Evolutionary conservation across 1,140 invertebrate species (phyloP), one percentile per base, ranked within the genome.

Genomic region (Holotrichia oblita): DNA sequence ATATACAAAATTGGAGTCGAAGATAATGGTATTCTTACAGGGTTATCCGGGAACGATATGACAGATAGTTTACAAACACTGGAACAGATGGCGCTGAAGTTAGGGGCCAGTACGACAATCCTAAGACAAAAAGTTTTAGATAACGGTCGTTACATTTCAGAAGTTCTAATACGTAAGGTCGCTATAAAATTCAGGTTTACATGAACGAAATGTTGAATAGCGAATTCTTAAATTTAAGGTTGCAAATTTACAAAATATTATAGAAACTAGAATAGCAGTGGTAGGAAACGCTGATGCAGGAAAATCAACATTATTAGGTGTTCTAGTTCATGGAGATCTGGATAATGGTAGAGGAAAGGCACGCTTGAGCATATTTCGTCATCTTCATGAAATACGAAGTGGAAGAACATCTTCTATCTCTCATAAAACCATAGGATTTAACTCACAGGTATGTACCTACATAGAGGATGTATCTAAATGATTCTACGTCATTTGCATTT

Each of bases 1-100:
- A 96, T 99, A 81, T 99, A 99, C 89, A 96, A 98, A 89, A 96
- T 99, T 73, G 97, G 97, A 0, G 97, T 99, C 0, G 95, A 97
- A 79, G 98, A 99, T 87, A 96, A 94, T 87, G 98, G 98, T 0
- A 89, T 93, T 34, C 87, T 98, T 80, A 91, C 94, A 10, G 97
- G 97, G 8, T 89, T 99, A 6, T 91, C 91, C 10, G 90, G 91
- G 76, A 88, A 91, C 12, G 96, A 98, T 75, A 93, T 99, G 90
- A 90, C 92, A 40, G 93, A 93, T 6, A 97, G 95, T 34, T 87
- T 99, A 69, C 89, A 91, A 72, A 97, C 96, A 0, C 88, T 99
- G 17, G 88, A 93, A 73, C 90, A 92, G 79, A 98, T 99, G 97
- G 95, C 96, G 7, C 87, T 88, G 22, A 94, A 94, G 84, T 87